Conservation (phyloP, 2,888 invertebrate genomes). For the Ferrisia virgata region DNA sequence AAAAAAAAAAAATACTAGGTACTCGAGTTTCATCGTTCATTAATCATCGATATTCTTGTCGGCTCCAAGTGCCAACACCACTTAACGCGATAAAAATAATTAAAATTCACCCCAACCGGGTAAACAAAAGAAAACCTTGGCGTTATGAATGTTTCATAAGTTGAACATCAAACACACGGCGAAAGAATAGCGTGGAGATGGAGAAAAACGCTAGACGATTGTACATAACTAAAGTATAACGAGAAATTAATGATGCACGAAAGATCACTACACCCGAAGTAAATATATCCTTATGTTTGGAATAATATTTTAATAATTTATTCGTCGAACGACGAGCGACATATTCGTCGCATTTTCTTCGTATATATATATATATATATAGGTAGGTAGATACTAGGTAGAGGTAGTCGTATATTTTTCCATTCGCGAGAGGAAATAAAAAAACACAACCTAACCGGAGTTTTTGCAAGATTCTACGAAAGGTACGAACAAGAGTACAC, state of each 20-base stretch:
- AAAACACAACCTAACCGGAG: too few relatives aligned
- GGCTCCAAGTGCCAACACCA: not conserved
- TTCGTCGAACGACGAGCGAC: slow-evolving; percentile 2
- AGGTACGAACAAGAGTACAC: too few relatives aligned
- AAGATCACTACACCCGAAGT: slow-evolving; percentile 5
- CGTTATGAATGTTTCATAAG: slow-evolving; percentile 23
- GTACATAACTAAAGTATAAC: not conserved
- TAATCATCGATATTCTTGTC: slow-evolving; percentile 14
- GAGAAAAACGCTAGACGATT: not conserved
- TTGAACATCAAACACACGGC: not conserved
- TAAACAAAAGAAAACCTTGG: slow-evolving; percentile 13
- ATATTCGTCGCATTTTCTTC: slow-evolving; percentile 3
- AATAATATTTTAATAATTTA: slow-evolving; percentile 29
- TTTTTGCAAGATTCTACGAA: too few relatives aligned
- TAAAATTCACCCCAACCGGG: slow-evolving; percentile 22
- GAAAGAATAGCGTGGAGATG: not conserved
- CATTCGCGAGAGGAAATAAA: not conserved
- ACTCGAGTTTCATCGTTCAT: not conserved
- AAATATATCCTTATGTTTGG: slow-evolving; percentile 18
- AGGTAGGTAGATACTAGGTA: too few relatives aligned
- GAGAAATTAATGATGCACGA: slow-evolving; percentile 32
- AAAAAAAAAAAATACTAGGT: not conserved
- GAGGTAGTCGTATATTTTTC: too few relatives aligned
- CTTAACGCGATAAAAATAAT: slow-evolving; percentile 28
- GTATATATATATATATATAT: too few relatives aligned